Evolutionary conservation across 2,113 vertebrate species (phyloP).

Genomic region (Passer montanus): DNA sequence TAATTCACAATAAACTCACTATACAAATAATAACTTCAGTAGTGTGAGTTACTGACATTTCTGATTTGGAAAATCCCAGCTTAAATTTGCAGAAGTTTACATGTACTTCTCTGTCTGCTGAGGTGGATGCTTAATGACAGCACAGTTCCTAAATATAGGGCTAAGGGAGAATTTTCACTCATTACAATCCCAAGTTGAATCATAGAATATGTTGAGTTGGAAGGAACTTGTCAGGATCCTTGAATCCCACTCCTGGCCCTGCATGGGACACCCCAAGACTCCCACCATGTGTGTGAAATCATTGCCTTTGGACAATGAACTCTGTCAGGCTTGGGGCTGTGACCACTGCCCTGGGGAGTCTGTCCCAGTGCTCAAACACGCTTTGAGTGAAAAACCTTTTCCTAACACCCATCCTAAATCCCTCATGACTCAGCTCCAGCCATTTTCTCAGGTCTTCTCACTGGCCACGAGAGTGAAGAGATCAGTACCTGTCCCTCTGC

Average conservation of each 20-base stretch:
- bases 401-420: neutral
- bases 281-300: neutral
- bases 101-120: neutral
- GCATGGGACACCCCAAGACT: neutral
- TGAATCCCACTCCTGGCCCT: neutral
- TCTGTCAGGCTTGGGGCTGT: neutral
- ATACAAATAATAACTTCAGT: neutral
- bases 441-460: neutral
- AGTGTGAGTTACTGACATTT: neutral
- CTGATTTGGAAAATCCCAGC: neutral
- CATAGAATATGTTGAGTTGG: neutral
- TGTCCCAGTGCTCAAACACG: neutral
- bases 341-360: neutral
- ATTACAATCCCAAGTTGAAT: neutral
- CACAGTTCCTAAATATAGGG: neutral
- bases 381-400: neutral
- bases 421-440: neutral
- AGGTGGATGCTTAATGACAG: neutral
- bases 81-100: neutral
- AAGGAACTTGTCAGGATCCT: neutral
- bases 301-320: neutral
- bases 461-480: neutral
- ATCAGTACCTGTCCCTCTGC: neutral
- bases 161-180: neutral
- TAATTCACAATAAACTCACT: slow-evolving; percentile 41